Evolutionary conservation across 2,113 vertebrate genomes (phyloP).

Genomic region (Telmatochromis sp.): DNA sequence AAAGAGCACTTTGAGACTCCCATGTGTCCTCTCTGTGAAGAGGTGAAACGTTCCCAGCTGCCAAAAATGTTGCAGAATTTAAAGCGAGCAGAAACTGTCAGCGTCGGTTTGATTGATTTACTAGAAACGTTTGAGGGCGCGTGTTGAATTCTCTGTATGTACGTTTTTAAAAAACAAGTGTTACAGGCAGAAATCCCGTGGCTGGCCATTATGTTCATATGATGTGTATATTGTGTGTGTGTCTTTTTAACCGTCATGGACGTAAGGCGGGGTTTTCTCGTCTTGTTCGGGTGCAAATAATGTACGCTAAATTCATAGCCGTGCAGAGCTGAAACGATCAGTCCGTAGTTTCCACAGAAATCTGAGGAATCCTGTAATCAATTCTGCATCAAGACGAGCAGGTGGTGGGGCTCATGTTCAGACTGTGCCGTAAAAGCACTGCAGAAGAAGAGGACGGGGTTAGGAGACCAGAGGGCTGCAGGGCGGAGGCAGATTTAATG

Average conservation of each 20-base stretch:
- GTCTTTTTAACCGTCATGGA: background rate
- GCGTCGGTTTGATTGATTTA: conserved; percentile 4
- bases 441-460: background rate
- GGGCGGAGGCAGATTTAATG: background rate
- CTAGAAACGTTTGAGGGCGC: background rate
- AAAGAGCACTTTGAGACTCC: conserved; percentile 60
- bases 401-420: background rate
- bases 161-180: background rate
- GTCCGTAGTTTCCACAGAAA: background rate
- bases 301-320: background rate
- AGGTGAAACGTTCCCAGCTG: conserved; percentile 3
- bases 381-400: background rate
- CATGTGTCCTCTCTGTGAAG: conserved; percentile 12
- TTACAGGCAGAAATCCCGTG: conserved; percentile 16
- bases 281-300: background rate
- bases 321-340: background rate
- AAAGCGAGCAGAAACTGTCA: background rate
- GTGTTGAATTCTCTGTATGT: background rate
- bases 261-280: background rate
- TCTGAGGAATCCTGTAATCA: fast-evolving
- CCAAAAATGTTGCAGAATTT: background rate
- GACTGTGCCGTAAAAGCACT: background rate
- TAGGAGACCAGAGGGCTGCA: background rate
- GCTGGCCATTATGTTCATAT: conserved; percentile 43
- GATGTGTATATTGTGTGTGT: conserved; percentile 18